phyloP scores from a whole-genome alignment of 1,140 invertebrate genomes.

The Acromyrmex charruanus region DNA sequence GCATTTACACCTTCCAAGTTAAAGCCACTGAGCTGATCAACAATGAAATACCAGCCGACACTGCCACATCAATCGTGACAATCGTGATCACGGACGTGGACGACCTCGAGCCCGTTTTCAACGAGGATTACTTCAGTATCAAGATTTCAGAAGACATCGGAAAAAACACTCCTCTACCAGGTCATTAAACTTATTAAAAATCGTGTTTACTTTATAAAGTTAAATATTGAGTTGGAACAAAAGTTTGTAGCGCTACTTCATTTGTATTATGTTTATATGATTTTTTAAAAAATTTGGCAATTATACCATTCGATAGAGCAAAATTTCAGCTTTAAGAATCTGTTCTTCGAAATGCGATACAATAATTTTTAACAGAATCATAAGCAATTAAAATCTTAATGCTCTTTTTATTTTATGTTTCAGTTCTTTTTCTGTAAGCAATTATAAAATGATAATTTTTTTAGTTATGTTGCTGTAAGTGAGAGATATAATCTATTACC shows the following conservation, averaged over 20 bases:
- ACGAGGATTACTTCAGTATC: slow-evolving; percentile 89
- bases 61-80: slow-evolving; percentile 90
- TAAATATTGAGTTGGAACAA: neutral
- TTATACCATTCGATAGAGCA: too few relatives aligned
- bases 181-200: slow-evolving; percentile 55
- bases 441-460: neutral
- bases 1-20: slow-evolving; percentile 92
- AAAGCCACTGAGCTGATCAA: slow-evolving; percentile 92
- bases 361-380: too few relatives aligned
- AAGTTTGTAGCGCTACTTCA: too few relatives aligned
- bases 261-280: too few relatives aligned
- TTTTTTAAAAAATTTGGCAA: too few relatives aligned
- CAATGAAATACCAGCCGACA: slow-evolving; percentile 90
- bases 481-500: neutral
- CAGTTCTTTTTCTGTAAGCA: neutral
- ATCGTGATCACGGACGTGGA: slow-evolving; percentile 94
- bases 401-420: neutral
- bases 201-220: neutral
- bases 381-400: too few relatives aligned
- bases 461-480: too few relatives aligned
- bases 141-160: slow-evolving; percentile 93
- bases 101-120: slow-evolving; percentile 93
- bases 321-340: too few relatives aligned
- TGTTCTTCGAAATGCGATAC: too few relatives aligned
- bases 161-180: slow-evolving; percentile 89